These are phyloP conservation scores for Colostygia pectinataria DNA, from an alignment of 2,888 invertebrate genomes.

Conservation along the genomic window DNA sequence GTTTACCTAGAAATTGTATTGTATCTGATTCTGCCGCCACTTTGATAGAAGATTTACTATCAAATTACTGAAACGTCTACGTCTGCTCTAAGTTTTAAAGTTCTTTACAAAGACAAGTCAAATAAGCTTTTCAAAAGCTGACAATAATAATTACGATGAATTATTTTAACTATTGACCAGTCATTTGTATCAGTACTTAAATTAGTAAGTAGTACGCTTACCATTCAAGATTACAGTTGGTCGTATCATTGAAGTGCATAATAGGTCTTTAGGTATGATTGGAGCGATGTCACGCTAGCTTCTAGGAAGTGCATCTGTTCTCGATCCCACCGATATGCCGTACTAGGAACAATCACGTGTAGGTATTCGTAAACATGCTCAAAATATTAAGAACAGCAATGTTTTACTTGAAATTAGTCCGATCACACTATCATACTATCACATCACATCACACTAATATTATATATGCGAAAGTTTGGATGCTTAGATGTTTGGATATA, in stretches of 20 bases:
- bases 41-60: too few relatives aligned
- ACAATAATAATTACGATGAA: too few relatives aligned
- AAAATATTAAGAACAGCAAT: conserved; percentile 11
- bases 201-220: background rate
- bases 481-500: too few relatives aligned
- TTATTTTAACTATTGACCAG: too few relatives aligned
- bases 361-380: conserved; percentile 48
- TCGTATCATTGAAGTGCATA: conserved; percentile 33
- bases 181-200: conserved; percentile 2
- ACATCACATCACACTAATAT: too few relatives aligned
- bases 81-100: background rate
- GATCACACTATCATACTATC: background rate
- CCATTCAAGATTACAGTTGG: conserved; percentile 7
- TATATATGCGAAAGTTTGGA: too few relatives aligned
- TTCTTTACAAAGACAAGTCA: too few relatives aligned
- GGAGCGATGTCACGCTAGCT: conserved; percentile 48
- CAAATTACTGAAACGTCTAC: background rate
- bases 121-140: too few relatives aligned
- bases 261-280: conserved; percentile 46
- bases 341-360: conserved; percentile 53
- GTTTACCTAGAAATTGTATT: conserved; percentile 30
- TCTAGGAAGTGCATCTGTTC: conserved; percentile 56
- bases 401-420: background rate
- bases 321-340: conserved; percentile 47
- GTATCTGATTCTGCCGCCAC: too few relatives aligned